phyloP scores from a whole-genome alignment of 2,797 vertebrate species.

The Taenioides sp. region DNA sequence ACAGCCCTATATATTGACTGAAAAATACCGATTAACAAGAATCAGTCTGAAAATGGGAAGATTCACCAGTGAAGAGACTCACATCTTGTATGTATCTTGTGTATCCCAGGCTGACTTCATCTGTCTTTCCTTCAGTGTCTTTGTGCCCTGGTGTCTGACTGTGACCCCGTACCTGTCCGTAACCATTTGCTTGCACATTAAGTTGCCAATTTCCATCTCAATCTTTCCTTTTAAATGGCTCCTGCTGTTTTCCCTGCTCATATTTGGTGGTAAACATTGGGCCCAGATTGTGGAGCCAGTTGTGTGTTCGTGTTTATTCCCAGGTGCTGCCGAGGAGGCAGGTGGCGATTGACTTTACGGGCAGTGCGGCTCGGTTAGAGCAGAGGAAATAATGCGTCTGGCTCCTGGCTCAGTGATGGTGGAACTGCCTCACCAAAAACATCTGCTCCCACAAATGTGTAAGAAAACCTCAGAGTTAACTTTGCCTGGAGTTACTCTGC shows the following conservation, averaged over 20 bases:
- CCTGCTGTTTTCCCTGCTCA: not conserved
- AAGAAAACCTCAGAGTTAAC: not conserved
- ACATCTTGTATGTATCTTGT: too few relatives aligned
- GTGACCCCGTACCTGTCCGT: too few relatives aligned
- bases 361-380: constrained; percentile 1
- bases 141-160: too few relatives aligned
- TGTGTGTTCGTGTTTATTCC: not conserved
- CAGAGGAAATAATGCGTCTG: not conserved
- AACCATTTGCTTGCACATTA: not conserved
- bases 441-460: constrained; percentile 6
- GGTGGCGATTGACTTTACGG: not conserved
- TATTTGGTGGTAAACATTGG: not conserved
- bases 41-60: too few relatives aligned
- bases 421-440: constrained; percentile 4
- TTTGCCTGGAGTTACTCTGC: constrained; percentile 4
- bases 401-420: constrained; percentile 1
- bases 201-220: not conserved
- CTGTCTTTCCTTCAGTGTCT: too few relatives aligned
- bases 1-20: too few relatives aligned
- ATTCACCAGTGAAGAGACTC: too few relatives aligned
- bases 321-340: constrained; percentile 8
- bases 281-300: constrained; percentile 2
- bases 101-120: too few relatives aligned
- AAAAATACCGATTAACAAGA: too few relatives aligned
- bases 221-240: not conserved